These are phyloP conservation scores for Drosophila pruinosa DNA, from an alignment of 1,140 invertebrate genomes.

Conservation along the genomic window DNA sequence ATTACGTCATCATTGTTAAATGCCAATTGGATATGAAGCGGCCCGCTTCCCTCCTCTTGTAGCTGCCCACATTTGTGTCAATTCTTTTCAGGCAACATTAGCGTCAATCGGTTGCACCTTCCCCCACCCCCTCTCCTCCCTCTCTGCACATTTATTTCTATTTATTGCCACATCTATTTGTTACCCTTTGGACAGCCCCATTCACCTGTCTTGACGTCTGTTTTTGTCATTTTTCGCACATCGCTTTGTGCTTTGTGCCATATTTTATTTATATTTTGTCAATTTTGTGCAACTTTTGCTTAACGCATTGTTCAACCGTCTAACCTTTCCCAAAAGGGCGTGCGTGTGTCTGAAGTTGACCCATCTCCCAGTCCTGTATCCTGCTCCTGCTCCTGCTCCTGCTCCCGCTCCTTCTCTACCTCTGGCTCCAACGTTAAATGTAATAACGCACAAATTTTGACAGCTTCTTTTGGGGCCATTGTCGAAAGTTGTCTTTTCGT, in stretches of 20 bases:
- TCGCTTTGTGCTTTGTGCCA: conserved; percentile 53
- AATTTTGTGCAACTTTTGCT: conserved; percentile 72
- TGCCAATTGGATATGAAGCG: conserved; percentile 63
- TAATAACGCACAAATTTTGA: conserved; percentile 44
- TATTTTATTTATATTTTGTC: conserved; percentile 80
- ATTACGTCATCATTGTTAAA: conserved; percentile 80
- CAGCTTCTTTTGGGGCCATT: conserved; percentile 33
- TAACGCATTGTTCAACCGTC: conserved; percentile 27
- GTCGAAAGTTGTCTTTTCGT: conserved; percentile 26
- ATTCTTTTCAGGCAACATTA: conserved; percentile 73
- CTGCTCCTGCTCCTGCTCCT: no score
- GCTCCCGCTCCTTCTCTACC: neutral
- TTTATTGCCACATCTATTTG: conserved; percentile 32
- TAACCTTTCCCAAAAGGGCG: conserved; percentile 8
- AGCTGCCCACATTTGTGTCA: conserved; percentile 48
- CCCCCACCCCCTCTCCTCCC: conserved; percentile 9
- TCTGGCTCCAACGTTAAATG: conserved; percentile 12
- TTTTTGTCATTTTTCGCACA: conserved; percentile 36
- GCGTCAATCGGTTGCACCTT: conserved; percentile 48
- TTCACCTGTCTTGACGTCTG: conserved; percentile 57
- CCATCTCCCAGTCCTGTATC: neutral
- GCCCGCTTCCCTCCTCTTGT: conserved; percentile 14
- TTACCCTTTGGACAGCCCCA: conserved; percentile 56
- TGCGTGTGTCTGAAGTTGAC: conserved; percentile 1
- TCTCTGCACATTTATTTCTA: neutral